phyloP scores from a whole-genome alignment of 2,113 vertebrate species.

The Eudyptes chrysolophus region DNA sequence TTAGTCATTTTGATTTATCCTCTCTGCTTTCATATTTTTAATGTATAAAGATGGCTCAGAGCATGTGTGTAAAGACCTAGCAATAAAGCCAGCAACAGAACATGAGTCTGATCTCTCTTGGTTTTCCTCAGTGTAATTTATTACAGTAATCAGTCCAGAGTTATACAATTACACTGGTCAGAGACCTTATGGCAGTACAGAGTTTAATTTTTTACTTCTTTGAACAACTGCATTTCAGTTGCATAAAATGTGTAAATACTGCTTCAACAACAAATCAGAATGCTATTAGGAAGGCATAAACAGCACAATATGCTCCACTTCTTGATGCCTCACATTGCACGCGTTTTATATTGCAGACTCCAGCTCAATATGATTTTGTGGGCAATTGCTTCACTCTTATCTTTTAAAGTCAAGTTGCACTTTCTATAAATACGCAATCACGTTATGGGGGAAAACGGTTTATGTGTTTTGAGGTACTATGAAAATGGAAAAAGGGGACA shows the following conservation, averaged over 20 bases:
- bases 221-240: not conserved
- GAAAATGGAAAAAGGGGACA: conserved; percentile 29
- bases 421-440: not conserved
- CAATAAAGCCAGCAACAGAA: not conserved
- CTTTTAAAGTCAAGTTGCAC: not conserved
- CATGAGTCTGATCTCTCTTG: not conserved
- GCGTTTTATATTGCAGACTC: not conserved
- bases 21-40: not conserved
- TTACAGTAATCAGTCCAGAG: not conserved
- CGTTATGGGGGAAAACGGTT: not conserved
- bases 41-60: not conserved
- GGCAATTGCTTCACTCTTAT: not conserved
- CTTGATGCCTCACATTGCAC: not conserved
- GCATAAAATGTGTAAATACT: not conserved
- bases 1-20: not conserved
- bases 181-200: not conserved
- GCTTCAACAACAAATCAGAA: not conserved
- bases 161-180: not conserved
- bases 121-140: not conserved
- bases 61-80: not conserved
- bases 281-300: not conserved
- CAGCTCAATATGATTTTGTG: not conserved
- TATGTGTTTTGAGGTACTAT: conserved; percentile 20
- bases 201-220: not conserved
- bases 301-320: not conserved